Conservation (phyloP, 2,797 vertebrate species). For the Mycteria americana region DNA sequence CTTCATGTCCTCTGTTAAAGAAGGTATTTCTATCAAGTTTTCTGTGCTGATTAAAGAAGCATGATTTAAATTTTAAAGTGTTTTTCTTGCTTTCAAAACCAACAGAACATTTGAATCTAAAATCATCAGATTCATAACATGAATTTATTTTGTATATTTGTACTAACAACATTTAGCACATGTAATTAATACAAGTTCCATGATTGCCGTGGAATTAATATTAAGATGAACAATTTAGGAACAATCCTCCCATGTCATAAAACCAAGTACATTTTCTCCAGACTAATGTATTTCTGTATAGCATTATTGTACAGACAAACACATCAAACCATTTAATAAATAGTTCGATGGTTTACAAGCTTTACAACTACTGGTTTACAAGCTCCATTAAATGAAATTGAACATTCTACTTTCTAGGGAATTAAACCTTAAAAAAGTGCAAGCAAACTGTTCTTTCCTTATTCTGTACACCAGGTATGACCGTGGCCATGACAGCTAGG, state of each 20-base stretch:
- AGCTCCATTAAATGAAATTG: background rate
- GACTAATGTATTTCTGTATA: background rate
- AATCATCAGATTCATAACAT: background rate
- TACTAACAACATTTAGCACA: background rate
- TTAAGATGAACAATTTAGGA: background rate
- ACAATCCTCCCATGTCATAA: background rate
- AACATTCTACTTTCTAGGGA: background rate
- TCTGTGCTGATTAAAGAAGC: background rate
- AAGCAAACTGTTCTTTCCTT: background rate
- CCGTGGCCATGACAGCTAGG: background rate
- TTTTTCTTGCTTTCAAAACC: background rate
- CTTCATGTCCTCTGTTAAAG: background rate
- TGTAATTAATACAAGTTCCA: background rate
- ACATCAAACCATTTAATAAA: background rate
- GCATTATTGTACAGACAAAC: background rate
- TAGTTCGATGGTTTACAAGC: background rate
- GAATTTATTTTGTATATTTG: background rate
- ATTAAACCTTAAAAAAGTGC: background rate
- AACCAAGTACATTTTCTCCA: background rate
- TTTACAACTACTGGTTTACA: background rate
- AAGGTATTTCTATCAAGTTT: background rate
- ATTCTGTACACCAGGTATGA: background rate
- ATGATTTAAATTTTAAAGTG: background rate
- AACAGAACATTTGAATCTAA: background rate
- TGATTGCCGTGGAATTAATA: fast-evolving